Base-by-base conservation (phyloP, 2,113 vertebrate species). In the Rhinoptilus africanus region DNA sequence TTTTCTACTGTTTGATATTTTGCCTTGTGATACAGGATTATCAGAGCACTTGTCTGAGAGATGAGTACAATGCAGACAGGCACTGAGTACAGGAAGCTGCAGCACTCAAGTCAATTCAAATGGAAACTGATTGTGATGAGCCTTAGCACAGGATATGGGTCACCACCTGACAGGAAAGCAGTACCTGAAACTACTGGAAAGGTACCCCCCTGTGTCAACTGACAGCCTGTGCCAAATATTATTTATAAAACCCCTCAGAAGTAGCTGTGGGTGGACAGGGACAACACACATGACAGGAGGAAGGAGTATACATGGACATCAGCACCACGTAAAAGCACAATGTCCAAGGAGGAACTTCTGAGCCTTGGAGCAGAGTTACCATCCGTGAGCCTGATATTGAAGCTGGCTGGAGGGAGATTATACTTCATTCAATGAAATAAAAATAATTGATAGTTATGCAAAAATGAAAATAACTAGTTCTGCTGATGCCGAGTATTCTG, bases 141-240 rank as follows among this genome's bases (percentile, higher is more conserved):
- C 14, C 14, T 53, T 56, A n/a, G 6, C 19, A 69, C 7, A 47
- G 24, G 14, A 12, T 12, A 56, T 6, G 9, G 23, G 16, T 54
- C 51, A 76, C 10, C 12, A 71, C 8, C 22, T 34, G 22, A 30
- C 18, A 72, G 51, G 27, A 77, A 41, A 72, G 20, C 8, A 47
- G 14, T 37, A 71, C 10, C 13, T 66, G 51, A 77, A 76, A 60
- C 30, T 71, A 12, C 32, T 37, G 27, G 22, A 71, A 82, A 54
- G 12, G 17, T 57, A 47, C 18, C 6, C 12, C 24, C 13, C 10
- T 34, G 6, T 22, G 39, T 37, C 12, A 16, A 43, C 2, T 28
- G 35, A 16, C 6, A 72, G 30, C 6, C 5, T n/a, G 8, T 0
- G 0, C 11, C 1, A 1, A 56, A 35, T 41, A 9, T 11, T 59